phyloP scores from a whole-genome alignment of 2,797 vertebrate genomes.

The Setipinna tenuifilis region DNA sequence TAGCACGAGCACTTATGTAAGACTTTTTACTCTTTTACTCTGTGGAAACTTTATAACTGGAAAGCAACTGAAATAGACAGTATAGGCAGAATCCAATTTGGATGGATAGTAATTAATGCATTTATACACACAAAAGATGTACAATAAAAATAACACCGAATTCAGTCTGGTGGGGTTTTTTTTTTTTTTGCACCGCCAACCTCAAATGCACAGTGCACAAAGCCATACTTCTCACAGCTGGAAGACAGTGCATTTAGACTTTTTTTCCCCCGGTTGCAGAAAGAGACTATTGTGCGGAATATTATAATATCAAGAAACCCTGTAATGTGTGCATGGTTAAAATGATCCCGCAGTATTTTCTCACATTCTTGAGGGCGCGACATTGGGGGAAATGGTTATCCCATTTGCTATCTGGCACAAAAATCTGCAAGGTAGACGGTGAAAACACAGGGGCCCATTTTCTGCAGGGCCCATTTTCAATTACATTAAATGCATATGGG shows the following conservation, averaged over 20 bases:
- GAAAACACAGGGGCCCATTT: conserved; percentile 60
- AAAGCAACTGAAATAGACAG: not conserved
- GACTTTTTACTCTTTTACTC: not conserved
- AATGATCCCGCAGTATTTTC: conserved; percentile 72
- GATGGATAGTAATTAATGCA: not conserved
- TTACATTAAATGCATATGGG: conserved; percentile 42
- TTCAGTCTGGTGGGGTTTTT: not conserved
- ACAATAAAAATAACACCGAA: not conserved
- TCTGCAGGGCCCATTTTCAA: conserved; percentile 52
- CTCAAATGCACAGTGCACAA: conserved; percentile 2
- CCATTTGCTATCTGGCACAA: conserved; percentile 64
- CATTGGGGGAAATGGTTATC: conserved; percentile 62
- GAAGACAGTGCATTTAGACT: conserved; percentile 61
- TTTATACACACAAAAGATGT: not conserved
- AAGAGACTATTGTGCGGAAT: conserved; percentile 64
- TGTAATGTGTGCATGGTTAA: conserved; percentile 68
- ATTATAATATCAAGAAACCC: conserved; percentile 73
- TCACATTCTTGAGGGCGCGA: conserved; percentile 72
- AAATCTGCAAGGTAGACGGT: conserved; percentile 64
- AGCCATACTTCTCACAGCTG: conserved; percentile 13
- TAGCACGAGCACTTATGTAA: not conserved
- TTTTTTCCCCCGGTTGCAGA: conserved; percentile 48
- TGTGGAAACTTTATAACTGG: not conserved
- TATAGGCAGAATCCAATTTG: not conserved
- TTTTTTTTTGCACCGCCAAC: not conserved